Percentiles rank a stretch among this genome's conserved stretches.
Evolutionary conservation across 2,797 vertebrate genomes (phyloP).

Genomic region (Carduelis carduelis): DNA sequence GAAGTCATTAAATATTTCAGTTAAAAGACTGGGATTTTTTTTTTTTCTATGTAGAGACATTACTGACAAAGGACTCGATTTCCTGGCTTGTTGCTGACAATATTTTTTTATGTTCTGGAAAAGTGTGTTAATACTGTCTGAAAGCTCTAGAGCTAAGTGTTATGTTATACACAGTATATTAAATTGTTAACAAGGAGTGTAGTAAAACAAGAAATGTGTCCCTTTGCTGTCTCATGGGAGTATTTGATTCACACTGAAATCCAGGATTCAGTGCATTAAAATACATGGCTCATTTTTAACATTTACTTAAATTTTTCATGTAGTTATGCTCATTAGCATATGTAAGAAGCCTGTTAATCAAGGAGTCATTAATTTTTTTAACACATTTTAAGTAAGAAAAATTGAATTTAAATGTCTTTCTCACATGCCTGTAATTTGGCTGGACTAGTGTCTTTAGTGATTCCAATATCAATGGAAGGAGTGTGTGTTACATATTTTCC

Average conservation of each 20-base stretch:
- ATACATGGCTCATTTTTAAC: neutral
- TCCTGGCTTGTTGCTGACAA: neutral
- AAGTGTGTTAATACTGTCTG: neutral
- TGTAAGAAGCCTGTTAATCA: neutral
- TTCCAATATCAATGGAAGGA: neutral
- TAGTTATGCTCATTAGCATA: neutral
- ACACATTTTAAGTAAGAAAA: neutral
- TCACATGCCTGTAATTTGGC: neutral
- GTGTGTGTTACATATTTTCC: neutral
- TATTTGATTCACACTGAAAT: neutral
- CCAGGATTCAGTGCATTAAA: neutral
- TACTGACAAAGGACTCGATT: neutral
- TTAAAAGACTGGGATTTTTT: neutral
- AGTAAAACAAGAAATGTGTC: neutral
- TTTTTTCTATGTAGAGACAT: neutral
- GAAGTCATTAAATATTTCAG: neutral
- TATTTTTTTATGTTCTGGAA: neutral
- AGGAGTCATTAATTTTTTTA: neutral
- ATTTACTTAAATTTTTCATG: neutral
- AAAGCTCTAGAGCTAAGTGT: neutral
- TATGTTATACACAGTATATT: neutral
- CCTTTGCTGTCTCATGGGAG: neutral
- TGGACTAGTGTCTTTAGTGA: neutral
- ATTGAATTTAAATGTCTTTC: neutral
- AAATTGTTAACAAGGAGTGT: neutral